Evolutionary conservation across 2,797 vertebrate genomes (phyloP).

Genomic region (Poeciliopsis infans): DNA sequence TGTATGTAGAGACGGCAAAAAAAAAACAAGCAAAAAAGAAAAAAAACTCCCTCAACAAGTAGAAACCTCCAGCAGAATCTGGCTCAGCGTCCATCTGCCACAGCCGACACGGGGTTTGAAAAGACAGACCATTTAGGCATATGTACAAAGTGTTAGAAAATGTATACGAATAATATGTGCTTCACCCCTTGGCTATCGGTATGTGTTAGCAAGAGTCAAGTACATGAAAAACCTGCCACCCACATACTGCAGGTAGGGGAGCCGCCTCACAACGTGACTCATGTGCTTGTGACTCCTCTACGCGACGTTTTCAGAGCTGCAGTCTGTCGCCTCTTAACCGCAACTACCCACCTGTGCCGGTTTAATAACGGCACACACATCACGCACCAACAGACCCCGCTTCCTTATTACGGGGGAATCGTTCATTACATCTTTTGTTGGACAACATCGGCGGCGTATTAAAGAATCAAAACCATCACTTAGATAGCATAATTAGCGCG

Average conservation of each 20-base stretch:
- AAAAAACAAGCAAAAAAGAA: no score
- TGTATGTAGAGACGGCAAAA: not conserved
- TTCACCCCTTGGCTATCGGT: not conserved
- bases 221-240: not conserved
- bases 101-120: not conserved
- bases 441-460: constrained; percentile 55
- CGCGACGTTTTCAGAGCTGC: constrained; percentile 15
- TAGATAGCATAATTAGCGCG: constrained; percentile 57
- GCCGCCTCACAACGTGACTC: constrained; percentile 22
- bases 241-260: not conserved
- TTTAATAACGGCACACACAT: not conserved
- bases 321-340: constrained; percentile 39
- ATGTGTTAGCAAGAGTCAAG: not conserved
- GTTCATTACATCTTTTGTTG: constrained; percentile 48
- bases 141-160: not conserved
- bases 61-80: not conserved
- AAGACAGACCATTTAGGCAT: not conserved
- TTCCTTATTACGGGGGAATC: constrained; percentile 19
- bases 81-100: not conserved
- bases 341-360: constrained; percentile 35
- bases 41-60: not conserved
- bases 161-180: not conserved
- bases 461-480: constrained; percentile 45
- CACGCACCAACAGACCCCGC: not conserved
- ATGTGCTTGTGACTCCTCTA: constrained; percentile 19